Base-by-base conservation (phyloP, 1,140 invertebrate genomes). In the Drosophila sulfurigaster region DNA sequence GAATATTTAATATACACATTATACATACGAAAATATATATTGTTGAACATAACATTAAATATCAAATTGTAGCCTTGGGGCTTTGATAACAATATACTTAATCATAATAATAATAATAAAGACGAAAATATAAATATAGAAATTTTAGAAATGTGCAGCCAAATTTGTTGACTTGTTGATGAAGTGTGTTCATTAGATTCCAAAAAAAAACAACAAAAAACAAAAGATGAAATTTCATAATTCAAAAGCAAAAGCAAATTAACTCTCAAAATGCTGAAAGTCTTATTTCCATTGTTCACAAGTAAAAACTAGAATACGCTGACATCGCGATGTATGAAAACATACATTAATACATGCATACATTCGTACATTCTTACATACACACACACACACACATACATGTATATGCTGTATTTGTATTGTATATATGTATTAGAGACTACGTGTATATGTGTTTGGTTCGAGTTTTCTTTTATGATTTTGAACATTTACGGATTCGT, bases 401-500 rank as follows among this genome's bases (percentile, higher is more conserved):
- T 5, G 45, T 60, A 79, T 58, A 75, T 52, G 82, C 56, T 75
- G 69, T 49, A 69, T 68, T 81, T 62, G 38, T 75, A 69, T 68
- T 81, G 70, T 82, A 82, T 73, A 69, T 71, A 74, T 70, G 60
- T 64, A 67, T 49, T 46, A 48, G 43, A 48, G 43, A 69, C 35
- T 54, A 83, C 66, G 49, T 69, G 63, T 74, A 82, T 30, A 65
- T 80, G 71, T 49, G 63, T 89, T 89, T 89, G 54, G 71, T 89
- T 89, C 10, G 10, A 72, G 60, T 89, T 76, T 89, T 68, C 74
- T 69, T 62, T 70, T 89, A 80, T 88, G 30, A 73, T 85, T 88
- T 88, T 69, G 52, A 74, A 91, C 75, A 78, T 87, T 91, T 91
- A 81, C 67, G 78, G 79, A 91, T 91, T 92, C 91, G 91, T 92